Conservation (phyloP, 1,140 invertebrate species). For the Apis dorsata region DNA sequence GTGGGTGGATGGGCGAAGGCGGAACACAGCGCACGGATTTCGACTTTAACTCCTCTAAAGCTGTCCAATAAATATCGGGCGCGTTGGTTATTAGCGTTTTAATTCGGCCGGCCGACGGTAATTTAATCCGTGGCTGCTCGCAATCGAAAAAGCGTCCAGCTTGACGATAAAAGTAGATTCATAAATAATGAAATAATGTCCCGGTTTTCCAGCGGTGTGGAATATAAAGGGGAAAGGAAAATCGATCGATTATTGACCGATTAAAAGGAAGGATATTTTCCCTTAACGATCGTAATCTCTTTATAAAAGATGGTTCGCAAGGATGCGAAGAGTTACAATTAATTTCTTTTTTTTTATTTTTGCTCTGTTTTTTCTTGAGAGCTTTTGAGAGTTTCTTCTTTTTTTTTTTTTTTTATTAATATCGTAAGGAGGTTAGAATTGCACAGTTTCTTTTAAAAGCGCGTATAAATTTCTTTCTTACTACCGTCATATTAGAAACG, state of each 20-base stretch:
- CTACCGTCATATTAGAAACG: not conserved
- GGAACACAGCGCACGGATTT: slow-evolving; percentile 30
- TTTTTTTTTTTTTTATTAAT: not conserved
- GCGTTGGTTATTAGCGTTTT: slow-evolving; percentile 78
- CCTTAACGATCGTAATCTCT: too few species aligned
- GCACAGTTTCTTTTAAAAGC: not conserved
- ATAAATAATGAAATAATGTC: slow-evolving; percentile 76
- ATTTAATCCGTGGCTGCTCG: slow-evolving; percentile 70
- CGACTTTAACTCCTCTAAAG: slow-evolving; percentile 65
- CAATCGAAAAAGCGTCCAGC: slow-evolving; percentile 74
- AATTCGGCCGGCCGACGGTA: slow-evolving; percentile 73
- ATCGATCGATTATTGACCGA: not conserved
- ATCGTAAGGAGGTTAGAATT: not conserved
- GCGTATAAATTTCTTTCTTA: not conserved
- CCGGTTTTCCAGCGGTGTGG: slow-evolving; percentile 68
- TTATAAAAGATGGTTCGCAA: too few species aligned
- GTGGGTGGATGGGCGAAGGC: slow-evolving; percentile 5
- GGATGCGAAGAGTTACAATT: too few species aligned
- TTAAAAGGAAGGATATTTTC: not conserved
- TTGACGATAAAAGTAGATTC: slow-evolving; percentile 58
- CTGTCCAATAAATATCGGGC: slow-evolving; percentile 76
- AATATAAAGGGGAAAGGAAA: slow-evolving; percentile 46
- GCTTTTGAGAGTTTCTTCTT: too few species aligned
- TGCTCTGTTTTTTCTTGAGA: too few species aligned
- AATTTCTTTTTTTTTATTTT: too few species aligned